Percentiles rank a stretch among this genome's conserved stretches.
Evolutionary conservation across 2,797 vertebrate genomes (phyloP).

Genomic region (Ptychobarbus kaznakovi): DNA sequence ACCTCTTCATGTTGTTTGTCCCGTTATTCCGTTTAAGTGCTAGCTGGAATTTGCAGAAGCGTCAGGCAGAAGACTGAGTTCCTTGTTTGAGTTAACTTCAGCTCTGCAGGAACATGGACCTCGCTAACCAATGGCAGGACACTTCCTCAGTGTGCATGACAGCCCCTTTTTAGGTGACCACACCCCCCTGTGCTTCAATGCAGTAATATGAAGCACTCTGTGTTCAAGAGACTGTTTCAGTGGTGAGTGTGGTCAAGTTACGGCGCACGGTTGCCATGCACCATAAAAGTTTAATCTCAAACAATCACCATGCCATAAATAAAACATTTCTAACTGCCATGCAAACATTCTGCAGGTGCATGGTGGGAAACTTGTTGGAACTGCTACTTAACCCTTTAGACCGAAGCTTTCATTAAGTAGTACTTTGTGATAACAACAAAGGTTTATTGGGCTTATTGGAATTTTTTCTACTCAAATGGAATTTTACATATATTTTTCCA

Average conservation of each 20-base stretch:
- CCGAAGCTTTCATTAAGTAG: not conserved
- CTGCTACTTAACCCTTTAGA: constrained; percentile 32
- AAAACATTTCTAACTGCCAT: not conserved
- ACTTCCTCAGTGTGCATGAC: constrained; percentile 63
- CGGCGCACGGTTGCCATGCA: not conserved
- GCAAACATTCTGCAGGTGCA: constrained; percentile 43
- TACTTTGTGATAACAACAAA: constrained; percentile 13
- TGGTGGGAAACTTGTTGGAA: constrained; percentile 8
- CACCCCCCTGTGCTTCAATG: constrained; percentile 53
- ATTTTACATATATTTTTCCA: not conserved
- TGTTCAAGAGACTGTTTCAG: constrained; percentile 63
- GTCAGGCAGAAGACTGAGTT: constrained; percentile 67
- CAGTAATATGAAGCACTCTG: constrained; percentile 54
- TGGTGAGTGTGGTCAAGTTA: constrained; percentile 9
- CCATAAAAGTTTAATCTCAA: constrained; percentile 13
- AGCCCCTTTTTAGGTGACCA: constrained; percentile 59
- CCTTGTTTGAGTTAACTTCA: constrained; percentile 75
- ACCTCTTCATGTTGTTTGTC: constrained; percentile 76
- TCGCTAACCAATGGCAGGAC: constrained; percentile 71
- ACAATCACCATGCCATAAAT: not conserved
- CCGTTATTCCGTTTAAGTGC: constrained; percentile 58
- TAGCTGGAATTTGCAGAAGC: constrained; percentile 51
- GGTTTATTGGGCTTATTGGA: not conserved
- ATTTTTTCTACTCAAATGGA: not conserved
- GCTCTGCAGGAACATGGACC: constrained; percentile 58